These are phyloP conservation scores for Eurypyga helias DNA, from an alignment of 2,113 vertebrate genomes.

Conservation along the genomic window DNA sequence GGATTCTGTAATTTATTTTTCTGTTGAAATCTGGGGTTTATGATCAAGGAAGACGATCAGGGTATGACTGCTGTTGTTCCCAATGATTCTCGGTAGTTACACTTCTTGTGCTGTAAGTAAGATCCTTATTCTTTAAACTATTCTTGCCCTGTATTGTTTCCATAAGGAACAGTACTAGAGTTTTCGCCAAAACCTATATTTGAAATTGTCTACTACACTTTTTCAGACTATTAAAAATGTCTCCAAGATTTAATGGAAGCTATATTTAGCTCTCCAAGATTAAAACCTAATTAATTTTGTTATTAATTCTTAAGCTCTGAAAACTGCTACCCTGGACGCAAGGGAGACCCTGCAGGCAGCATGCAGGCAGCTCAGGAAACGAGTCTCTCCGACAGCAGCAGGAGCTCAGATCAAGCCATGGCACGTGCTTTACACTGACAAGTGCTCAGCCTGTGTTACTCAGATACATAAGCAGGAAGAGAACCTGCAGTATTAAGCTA, in stretches of 20 bases:
- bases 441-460: not conserved
- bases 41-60: not conserved
- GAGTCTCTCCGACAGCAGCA: not conserved
- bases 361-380: not conserved
- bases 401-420: not conserved
- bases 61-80: not conserved
- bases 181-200: not conserved
- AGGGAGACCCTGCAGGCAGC: not conserved
- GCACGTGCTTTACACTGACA: not conserved
- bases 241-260: not conserved
- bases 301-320: slow-evolving; percentile 37
- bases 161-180: not conserved
- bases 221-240: not conserved
- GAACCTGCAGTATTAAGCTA: not conserved
- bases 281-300: slow-evolving; percentile 48
- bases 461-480: not conserved
- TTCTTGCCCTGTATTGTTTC: not conserved
- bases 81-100: not conserved
- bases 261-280: slow-evolving; percentile 30
- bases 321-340: not conserved
- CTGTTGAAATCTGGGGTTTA: not conserved
- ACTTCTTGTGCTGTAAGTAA: not conserved
- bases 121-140: not conserved
- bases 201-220: not conserved
- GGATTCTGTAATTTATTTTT: not conserved